Percentiles rank a stretch among this genome's conserved stretches.
These are phyloP conservation scores for Conopomorpha cramerella DNA, from an alignment of 1,140 invertebrate genomes.

Conservation along the genomic window DNA sequence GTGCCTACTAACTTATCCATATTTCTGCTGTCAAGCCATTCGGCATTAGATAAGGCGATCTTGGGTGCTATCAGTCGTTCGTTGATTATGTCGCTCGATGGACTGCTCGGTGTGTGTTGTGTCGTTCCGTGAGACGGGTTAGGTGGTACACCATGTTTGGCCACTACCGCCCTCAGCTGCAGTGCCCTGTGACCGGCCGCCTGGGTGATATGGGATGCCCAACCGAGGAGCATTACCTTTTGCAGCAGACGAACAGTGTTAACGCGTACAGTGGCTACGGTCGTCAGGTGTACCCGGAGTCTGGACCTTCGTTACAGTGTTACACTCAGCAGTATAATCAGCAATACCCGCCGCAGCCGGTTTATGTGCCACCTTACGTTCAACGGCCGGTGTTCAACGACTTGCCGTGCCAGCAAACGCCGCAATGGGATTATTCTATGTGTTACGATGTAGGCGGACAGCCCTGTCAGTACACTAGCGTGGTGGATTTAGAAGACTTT, in stretches of 20 bases:
- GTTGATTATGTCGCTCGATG: constrained; percentile 42
- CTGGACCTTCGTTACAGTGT: constrained; percentile 25
- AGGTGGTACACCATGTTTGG: constrained; percentile 38
- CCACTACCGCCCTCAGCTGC: constrained; percentile 16
- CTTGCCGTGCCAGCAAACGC: constrained; percentile 59
- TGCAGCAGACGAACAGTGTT: constrained; percentile 15
- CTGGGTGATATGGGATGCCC: constrained; percentile 26
- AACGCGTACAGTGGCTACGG: constrained; percentile 19
- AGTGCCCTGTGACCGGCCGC: constrained; percentile 19
- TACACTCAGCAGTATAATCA: constrained; percentile 18
- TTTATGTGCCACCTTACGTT: constrained; percentile 4
- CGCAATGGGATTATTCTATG: constrained; percentile 64
- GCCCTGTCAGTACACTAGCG: constrained; percentile 64
- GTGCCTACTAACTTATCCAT: constrained; percentile 31
- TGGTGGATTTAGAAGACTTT: constrained; percentile 71
- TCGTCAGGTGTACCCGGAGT: constrained; percentile 10
- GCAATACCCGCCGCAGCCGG: constrained; percentile 8
- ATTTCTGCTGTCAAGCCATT: constrained; percentile 41
- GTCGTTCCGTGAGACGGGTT: no score
- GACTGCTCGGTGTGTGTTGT: no score
- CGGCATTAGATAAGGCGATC: constrained; percentile 40
- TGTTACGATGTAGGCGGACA: constrained; percentile 66
- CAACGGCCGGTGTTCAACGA: constrained; percentile 13
- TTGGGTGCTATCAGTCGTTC: constrained; percentile 43
- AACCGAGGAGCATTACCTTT: constrained; percentile 21